A percentile compares a stretch with the other conserved stretches of the same genome.
Conservation (phyloP, 2,888 invertebrate species). For the Hofmannophila pseudospretella region DNA sequence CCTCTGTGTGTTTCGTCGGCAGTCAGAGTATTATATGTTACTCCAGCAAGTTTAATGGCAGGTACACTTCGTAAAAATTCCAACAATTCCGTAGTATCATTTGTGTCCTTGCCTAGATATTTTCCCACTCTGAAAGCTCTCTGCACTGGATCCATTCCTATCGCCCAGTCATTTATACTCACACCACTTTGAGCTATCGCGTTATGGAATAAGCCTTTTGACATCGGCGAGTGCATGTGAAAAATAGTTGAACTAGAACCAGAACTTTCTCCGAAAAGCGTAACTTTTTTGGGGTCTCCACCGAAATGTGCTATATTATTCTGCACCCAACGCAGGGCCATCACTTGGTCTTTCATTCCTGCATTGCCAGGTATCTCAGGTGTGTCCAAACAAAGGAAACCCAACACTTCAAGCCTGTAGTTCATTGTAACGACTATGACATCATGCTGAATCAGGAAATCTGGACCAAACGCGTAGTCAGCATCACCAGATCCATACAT, state of each 20-base stretch:
- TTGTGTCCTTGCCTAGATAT: constrained; percentile 22
- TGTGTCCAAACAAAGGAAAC: constrained; percentile 38
- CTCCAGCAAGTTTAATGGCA: constrained; percentile 19
- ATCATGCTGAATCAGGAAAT: constrained; percentile 45
- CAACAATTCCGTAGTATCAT: constrained; percentile 19
- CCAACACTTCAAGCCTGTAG: constrained; percentile 47
- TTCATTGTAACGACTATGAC: constrained; percentile 54
- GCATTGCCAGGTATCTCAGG: constrained; percentile 49
- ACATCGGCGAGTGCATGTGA: constrained; percentile 58
- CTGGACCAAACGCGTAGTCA: constrained; percentile 44
- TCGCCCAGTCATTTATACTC: constrained; percentile 28
- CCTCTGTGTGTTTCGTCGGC: constrained; percentile 28
- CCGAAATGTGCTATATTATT: constrained; percentile 46
- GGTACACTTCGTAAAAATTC: constrained; percentile 24
- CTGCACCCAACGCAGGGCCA: constrained; percentile 38
- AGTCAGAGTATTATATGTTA: constrained; percentile 25
- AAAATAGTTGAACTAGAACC: constrained; percentile 51
- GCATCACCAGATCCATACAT: constrained; percentile 45
- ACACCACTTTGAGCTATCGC: constrained; percentile 59
- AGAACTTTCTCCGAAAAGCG: constrained; percentile 61
- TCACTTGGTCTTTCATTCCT: constrained; percentile 47
- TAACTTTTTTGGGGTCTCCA: constrained; percentile 49
- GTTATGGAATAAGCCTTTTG: constrained; percentile 53
- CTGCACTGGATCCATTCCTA: constrained; percentile 13
- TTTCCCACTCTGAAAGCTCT: constrained; percentile 23